phyloP scores from a whole-genome alignment of 1,140 invertebrate species.

The Pseudoatta argentina region DNA sequence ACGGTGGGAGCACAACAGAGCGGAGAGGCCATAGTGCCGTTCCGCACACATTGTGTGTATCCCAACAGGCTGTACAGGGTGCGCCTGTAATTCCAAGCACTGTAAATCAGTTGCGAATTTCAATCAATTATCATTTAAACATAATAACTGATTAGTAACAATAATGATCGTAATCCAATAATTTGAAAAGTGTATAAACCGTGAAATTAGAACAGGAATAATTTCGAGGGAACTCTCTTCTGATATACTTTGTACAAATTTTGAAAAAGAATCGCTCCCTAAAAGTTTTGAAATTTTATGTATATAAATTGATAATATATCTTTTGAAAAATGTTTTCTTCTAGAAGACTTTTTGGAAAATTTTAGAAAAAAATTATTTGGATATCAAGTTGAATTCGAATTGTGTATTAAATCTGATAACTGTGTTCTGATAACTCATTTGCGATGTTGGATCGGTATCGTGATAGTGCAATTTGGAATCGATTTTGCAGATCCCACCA shows the following conservation, averaged over 20 bases:
- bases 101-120: background rate
- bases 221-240: background rate
- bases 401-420: background rate
- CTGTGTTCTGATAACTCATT: too few relatives aligned
- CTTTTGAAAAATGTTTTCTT: background rate
- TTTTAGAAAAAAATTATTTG: background rate
- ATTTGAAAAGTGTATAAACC: background rate
- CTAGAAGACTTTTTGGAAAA: too few relatives aligned
- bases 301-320: background rate
- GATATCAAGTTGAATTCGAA: background rate
- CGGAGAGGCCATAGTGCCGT: slow-evolving; percentile 1
- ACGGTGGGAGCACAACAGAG: slow-evolving; percentile 64
- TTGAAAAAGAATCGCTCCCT: background rate
- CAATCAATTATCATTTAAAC: background rate
- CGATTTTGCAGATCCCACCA: slow-evolving; percentile 11
- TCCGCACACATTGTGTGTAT: slow-evolving; percentile 40
- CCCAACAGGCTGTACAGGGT: slow-evolving; percentile 38
- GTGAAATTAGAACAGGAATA: background rate
- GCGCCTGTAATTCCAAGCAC: slow-evolving; percentile 23
- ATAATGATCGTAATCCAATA: background rate
- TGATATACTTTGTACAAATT: background rate
- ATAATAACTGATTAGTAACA: slow-evolving; percentile 5
- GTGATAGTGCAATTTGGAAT: slow-evolving; percentile 2
- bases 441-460: too few relatives aligned
- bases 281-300: background rate